Evolutionary conservation across 2,113 vertebrate genomes (phyloP).

Genomic region (Oreochromis tanganicae): DNA sequence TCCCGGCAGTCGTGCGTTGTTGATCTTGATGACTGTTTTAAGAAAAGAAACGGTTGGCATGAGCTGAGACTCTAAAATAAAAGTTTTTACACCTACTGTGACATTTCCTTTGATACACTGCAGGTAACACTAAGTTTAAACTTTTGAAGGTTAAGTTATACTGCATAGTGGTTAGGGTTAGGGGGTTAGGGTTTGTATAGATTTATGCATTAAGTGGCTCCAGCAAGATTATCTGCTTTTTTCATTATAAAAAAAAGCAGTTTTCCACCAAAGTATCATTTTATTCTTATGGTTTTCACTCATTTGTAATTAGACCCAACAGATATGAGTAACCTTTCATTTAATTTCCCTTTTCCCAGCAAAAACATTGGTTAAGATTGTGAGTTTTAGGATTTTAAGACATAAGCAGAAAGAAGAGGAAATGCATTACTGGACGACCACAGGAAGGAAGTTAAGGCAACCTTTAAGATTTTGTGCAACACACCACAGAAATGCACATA

Average conservation of each 20-base stretch:
- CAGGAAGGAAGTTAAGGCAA: background rate
- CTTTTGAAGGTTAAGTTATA: background rate
- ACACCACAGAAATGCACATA: background rate
- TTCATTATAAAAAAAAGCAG: background rate
- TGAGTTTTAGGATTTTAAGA: background rate
- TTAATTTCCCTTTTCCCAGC: background rate
- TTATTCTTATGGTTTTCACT: background rate
- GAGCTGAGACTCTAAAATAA: background rate
- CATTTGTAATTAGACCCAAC: background rate
- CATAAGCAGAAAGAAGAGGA: background rate
- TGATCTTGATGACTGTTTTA: slow-evolving; percentile 35
- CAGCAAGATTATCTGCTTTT: background rate
- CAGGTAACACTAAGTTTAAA: background rate
- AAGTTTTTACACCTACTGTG: background rate
- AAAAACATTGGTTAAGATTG: background rate
- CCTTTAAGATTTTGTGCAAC: background rate
- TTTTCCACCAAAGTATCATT: background rate
- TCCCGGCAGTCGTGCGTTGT: slow-evolving; percentile 38
- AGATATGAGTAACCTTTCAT: background rate
- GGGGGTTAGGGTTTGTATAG: background rate
- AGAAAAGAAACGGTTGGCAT: background rate
- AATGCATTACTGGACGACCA: background rate
- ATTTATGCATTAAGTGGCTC: background rate
- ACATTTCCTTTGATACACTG: background rate
- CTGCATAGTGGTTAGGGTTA: background rate